Conservation (phyloP, 2,797 vertebrate genomes). For the Anguilla megastoma region DNA sequence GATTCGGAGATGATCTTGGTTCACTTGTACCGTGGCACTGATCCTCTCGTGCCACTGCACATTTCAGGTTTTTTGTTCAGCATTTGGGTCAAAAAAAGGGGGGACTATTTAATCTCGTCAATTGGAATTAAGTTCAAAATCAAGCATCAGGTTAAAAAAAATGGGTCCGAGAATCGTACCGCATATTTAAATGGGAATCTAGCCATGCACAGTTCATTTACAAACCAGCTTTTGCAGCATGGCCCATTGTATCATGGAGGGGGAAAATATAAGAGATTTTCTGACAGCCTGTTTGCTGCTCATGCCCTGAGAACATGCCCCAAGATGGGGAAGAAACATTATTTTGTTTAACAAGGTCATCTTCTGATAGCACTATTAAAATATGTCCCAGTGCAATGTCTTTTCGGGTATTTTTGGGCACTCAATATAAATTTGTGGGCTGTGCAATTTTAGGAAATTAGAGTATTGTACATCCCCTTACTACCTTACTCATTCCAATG, state of each 20-base stretch:
- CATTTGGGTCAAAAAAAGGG: conserved; percentile 34
- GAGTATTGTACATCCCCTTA: neutral
- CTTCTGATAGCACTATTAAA: conserved; percentile 46
- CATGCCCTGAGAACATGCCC: conserved; percentile 40
- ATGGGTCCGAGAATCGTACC: conserved; percentile 28
- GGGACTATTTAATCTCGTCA: conserved; percentile 44
- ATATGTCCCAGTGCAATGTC: conserved; percentile 37
- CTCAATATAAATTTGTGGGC: conserved; percentile 34
- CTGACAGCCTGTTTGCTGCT: conserved; percentile 38
- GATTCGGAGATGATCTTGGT: conserved; percentile 45
- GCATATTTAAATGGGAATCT: conserved; percentile 31
- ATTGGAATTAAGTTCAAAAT: conserved; percentile 47
- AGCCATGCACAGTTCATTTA: conserved; percentile 28
- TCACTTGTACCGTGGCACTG: conserved; percentile 26
- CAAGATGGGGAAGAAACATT: conserved; percentile 43
- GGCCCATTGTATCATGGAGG: neutral
- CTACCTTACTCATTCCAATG: neutral
- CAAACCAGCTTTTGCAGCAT: conserved; percentile 15
- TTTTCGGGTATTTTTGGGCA: conserved; percentile 29
- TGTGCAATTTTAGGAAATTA: conserved; percentile 24
- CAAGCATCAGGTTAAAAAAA: conserved; percentile 33
- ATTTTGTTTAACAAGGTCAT: conserved; percentile 49
- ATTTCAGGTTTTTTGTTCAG: conserved; percentile 36
- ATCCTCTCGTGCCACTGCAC: conserved; percentile 32
- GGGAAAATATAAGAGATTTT: conserved; percentile 18